Conservation (phyloP, 2,888 invertebrate genomes). For the Yponomeuta plumbellus region DNA sequence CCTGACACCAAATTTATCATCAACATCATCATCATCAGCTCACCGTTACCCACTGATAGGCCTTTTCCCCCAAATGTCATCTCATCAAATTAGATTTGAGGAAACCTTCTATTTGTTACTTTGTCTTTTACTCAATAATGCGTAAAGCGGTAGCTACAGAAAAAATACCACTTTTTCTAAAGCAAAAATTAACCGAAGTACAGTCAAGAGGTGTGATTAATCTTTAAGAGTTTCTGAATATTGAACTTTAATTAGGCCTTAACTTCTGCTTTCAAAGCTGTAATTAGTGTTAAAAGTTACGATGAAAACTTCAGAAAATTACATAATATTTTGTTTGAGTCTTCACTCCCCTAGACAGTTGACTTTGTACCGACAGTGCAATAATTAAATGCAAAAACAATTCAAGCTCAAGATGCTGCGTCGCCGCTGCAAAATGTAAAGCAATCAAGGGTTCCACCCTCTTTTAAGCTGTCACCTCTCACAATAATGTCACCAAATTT, state of each 20-base stretch:
- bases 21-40: no score
- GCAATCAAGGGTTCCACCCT: background rate
- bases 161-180: background rate
- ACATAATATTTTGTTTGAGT: no score
- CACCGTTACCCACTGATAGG: no score
- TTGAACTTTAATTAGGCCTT: background rate
- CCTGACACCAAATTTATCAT: no score
- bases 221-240: background rate
- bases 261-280: no score
- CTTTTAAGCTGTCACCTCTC: background rate
- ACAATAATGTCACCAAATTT: conserved; percentile 3
- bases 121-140: no score
- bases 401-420: background rate
- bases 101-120: no score
- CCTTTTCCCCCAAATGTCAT: no score
- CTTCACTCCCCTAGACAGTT: no score
- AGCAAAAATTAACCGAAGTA: background rate
- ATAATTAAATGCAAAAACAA: background rate
- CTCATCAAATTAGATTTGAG: no score
- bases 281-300: no score
- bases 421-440: background rate
- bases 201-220: background rate
- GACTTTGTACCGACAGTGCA: background rate
- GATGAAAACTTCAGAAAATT: no score
- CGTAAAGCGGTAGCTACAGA: background rate